Evolutionary conservation across 1,140 invertebrate genomes (phyloP).

Genomic region (Melipona quadrifasciata): DNA sequence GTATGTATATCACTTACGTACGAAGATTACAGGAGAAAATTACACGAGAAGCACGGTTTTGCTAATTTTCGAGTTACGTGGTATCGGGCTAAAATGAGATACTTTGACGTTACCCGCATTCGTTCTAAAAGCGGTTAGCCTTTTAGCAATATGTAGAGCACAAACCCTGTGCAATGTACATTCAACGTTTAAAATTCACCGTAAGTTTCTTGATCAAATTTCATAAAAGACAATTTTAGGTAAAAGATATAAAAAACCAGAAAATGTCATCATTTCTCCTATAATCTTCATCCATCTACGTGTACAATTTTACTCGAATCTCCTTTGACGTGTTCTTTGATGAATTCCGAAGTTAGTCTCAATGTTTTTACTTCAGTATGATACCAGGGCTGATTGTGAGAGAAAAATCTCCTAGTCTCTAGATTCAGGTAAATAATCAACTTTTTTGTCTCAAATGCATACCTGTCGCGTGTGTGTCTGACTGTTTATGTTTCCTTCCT

Average conservation of each 20-base stretch:
- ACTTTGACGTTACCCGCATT: no score
- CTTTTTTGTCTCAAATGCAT: not conserved
- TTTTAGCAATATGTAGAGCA: no score
- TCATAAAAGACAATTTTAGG: no score
- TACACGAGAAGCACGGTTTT: no score
- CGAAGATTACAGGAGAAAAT: not conserved
- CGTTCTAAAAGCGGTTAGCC: no score
- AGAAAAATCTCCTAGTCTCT: no score
- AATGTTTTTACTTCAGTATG: not conserved
- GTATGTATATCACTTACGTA: not conserved
- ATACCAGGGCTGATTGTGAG: not conserved
- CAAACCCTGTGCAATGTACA: no score
- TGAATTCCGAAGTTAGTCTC: not conserved
- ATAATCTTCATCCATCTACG: not conserved
- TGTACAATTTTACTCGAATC: not conserved
- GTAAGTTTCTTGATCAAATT: no score
- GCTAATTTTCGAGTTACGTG: no score
- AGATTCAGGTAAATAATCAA: not conserved
- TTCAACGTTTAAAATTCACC: no score
- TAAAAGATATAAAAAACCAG: not conserved
- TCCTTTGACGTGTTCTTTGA: not conserved
- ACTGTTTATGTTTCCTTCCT: not conserved
- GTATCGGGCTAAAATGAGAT: no score
- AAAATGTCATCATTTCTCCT: not conserved
- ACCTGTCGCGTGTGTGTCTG: not conserved